Evolutionary conservation across 1,140 invertebrate genomes (phyloP).

Genomic region (Penaeus vannamei): DNA sequence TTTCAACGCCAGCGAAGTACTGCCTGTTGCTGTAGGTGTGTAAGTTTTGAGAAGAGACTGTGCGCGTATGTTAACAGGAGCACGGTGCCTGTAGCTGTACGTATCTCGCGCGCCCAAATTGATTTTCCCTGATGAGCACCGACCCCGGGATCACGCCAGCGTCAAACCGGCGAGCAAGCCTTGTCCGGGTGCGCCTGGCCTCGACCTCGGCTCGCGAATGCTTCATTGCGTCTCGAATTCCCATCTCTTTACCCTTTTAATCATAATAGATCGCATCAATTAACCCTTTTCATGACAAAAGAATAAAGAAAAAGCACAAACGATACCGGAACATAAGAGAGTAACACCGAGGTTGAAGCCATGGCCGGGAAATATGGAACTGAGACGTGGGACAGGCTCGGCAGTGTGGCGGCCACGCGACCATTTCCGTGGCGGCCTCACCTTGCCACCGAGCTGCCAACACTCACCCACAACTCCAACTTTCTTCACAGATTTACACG

Average conservation of each 20-base stretch:
- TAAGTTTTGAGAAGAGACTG: background rate
- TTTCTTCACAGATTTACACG: conserved; percentile 31
- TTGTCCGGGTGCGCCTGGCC: background rate
- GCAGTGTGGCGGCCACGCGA: conserved; percentile 54
- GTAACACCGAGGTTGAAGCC: too few relatives aligned
- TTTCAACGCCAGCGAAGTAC: background rate
- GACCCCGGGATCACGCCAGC: conserved; percentile 54
- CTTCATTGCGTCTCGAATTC: too few relatives aligned
- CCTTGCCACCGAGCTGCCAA: conserved; percentile 52
- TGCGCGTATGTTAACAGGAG: conserved; percentile 20
- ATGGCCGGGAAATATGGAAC: background rate
- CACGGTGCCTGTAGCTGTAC: background rate
- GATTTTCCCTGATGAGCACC: conserved; percentile 58
- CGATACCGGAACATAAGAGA: too few relatives aligned
- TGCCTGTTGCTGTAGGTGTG: background rate
- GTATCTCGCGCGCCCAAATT: conserved; percentile 58
- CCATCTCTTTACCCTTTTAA: too few relatives aligned
- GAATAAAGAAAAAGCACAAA: too few relatives aligned
- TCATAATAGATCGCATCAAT: too few relatives aligned
- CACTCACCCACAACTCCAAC: conserved; percentile 32
- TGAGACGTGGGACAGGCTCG: conserved; percentile 27
- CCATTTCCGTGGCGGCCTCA: conserved; percentile 56
- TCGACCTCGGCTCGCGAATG: background rate
- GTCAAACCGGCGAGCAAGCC: conserved; percentile 46
- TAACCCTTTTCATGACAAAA: too few relatives aligned